A percentile compares a stretch with the other conserved stretches of the same genome.
Conservation (phyloP, 2,797 vertebrate genomes). For the Tapera naevia region DNA sequence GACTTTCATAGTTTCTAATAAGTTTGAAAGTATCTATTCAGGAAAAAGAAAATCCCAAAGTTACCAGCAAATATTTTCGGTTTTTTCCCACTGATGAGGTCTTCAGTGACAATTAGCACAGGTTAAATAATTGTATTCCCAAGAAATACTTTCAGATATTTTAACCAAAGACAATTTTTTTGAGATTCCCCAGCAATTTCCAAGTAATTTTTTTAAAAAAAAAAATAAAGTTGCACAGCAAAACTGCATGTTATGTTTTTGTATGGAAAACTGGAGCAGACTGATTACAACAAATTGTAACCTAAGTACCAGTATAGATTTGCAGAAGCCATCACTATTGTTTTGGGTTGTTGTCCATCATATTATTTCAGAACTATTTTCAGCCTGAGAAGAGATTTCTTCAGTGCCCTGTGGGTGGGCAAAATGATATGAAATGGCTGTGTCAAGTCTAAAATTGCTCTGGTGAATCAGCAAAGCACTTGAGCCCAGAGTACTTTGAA, state of each 20-base stretch:
- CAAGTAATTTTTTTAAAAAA: background rate
- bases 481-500: background rate
- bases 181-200: background rate
- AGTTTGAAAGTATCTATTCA: background rate
- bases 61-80: background rate
- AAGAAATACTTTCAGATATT: background rate
- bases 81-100: background rate
- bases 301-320: background rate
- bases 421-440: background rate
- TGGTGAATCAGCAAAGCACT: slow-evolving; percentile 2
- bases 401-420: background rate
- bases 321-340: background rate
- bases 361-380: background rate
- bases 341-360: background rate
- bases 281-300: background rate
- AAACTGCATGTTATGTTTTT: background rate
- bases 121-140: background rate
- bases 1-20: background rate
- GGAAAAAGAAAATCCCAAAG: background rate
- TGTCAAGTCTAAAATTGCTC: background rate
- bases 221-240: background rate
- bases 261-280: background rate
- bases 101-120: background rate
- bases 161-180: background rate
- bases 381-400: background rate